Evolutionary conservation across 2,113 vertebrate species (phyloP).

Genomic region (Excalfactoria chinensis): DNA sequence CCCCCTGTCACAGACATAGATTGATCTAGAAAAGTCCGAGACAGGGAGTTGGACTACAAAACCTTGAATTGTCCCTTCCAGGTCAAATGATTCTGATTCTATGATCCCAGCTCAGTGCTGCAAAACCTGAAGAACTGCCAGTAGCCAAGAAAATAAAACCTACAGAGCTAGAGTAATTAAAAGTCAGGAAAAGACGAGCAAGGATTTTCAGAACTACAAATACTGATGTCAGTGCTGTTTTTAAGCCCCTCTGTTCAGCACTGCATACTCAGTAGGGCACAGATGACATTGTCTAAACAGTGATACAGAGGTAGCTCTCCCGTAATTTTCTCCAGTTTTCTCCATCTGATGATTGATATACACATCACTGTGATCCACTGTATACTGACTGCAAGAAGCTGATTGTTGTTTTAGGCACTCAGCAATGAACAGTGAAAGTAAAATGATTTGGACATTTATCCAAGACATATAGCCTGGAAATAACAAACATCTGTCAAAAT

Average conservation of each 20-base stretch:
- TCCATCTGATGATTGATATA: background rate
- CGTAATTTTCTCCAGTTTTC: background rate
- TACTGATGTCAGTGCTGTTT: background rate
- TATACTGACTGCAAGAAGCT: background rate
- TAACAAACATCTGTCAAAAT: constrained; percentile 47
- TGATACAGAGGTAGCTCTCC: background rate
- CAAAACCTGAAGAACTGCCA: background rate
- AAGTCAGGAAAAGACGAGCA: background rate
- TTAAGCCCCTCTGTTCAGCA: background rate
- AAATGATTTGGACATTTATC: background rate
- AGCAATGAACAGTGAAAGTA: background rate
- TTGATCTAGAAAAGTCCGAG: no score
- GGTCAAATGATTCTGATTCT: no score
- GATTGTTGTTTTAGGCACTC: background rate
- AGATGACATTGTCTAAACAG: background rate
- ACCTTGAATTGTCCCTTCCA: no score
- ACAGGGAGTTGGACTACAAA: no score
- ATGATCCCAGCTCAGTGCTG: background rate
- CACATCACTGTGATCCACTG: rapidly evolving
- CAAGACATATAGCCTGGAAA: constrained; percentile 8
- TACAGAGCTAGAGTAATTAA: rapidly evolving
- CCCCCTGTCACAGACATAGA: no score
- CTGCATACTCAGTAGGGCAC: background rate
- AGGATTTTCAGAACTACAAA: background rate
- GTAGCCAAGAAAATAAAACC: background rate